phyloP scores from a whole-genome alignment of 2,797 vertebrate species.

The Darevskia mixta region DNA sequence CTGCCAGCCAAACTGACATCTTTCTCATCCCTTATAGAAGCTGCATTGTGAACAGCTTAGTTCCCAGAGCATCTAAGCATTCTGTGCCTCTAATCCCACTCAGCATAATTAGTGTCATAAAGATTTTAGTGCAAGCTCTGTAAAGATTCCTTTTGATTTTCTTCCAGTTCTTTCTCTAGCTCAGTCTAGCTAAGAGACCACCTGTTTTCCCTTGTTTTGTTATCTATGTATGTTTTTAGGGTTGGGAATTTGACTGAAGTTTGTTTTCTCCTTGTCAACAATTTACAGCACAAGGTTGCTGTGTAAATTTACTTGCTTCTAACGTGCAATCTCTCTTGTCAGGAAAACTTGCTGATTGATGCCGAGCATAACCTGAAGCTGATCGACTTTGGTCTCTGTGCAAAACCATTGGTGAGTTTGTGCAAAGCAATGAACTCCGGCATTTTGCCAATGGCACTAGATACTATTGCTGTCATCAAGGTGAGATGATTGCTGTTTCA shows the following conservation, averaged over 20 bases:
- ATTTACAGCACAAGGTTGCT: background rate
- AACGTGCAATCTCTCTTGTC: constrained; percentile 37
- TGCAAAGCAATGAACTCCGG: background rate
- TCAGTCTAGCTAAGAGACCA: background rate
- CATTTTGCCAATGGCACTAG: background rate
- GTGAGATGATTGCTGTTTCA: background rate
- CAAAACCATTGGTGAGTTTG: constrained; percentile 90
- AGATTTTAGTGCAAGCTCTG: background rate
- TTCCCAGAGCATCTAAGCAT: background rate
- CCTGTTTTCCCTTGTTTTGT: background rate
- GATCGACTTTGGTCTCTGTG: constrained; percentile 97
- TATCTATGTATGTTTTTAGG: background rate
- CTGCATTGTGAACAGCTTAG: background rate
- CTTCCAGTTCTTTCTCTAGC: too few relatives aligned
- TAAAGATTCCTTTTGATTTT: background rate
- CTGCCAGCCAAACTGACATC: background rate
- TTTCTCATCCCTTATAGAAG: background rate
- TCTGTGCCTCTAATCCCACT: background rate
- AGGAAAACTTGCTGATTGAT: constrained; percentile 97
- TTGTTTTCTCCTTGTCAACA: background rate
- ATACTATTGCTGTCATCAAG: background rate
- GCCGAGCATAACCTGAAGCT: constrained; percentile 92
- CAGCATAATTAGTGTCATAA: background rate
- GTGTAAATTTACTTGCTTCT: background rate
- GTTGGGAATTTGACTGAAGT: background rate